Base-by-base conservation (phyloP, 2,888 invertebrate genomes). In the Eustalomyia histrio region DNA sequence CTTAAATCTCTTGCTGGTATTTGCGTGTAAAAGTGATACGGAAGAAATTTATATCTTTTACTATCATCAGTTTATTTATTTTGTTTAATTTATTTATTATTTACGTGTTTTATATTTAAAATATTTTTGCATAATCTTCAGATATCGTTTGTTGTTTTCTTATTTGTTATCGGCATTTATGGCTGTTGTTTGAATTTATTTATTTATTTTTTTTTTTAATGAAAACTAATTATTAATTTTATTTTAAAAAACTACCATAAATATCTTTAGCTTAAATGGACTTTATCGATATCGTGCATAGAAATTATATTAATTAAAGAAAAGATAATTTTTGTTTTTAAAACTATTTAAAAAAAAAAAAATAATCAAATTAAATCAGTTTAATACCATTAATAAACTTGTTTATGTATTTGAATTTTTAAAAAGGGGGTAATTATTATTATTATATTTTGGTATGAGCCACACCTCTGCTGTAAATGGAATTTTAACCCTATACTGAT, bases 21-120 rank as follows among this genome's bases (percentile, higher is more conserved):
- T 63, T 63, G n/a, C 63, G 63, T 63, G 63, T 63, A 63, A 63
- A 63, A 6, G 47, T 50, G 63, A 63, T 63, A 63, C 43, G 63
- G 63, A 47, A 43, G 63, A 50, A 63, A 43, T 47, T 47, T 47
- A 47, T 47, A 47, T 47, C n/a, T n/a, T n/a, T 29, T 6, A 29
- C 7, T n/a, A 47, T 6, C 43, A 47, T 47, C 1, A 50, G 24
- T 43, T 12, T 16, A 50, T 29, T 16, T 50, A 47, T 50, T 47
- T 50, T 12, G 17, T 57, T 17, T 60, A 33, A 24, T 57, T 24
- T 57, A 47, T 47, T 47, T 47, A 47, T 47, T 47, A n/a, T 43
- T 14, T 47, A 61, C 47, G 47, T 61, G 61, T 43, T 21, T 14
- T 14, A 14, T 47, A 14, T 47, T 14, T 3, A 39, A 43, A 18